Evolutionary conservation across 2,797 vertebrate genomes (phyloP).

Genomic region (Tenualosa ilisha): DNA sequence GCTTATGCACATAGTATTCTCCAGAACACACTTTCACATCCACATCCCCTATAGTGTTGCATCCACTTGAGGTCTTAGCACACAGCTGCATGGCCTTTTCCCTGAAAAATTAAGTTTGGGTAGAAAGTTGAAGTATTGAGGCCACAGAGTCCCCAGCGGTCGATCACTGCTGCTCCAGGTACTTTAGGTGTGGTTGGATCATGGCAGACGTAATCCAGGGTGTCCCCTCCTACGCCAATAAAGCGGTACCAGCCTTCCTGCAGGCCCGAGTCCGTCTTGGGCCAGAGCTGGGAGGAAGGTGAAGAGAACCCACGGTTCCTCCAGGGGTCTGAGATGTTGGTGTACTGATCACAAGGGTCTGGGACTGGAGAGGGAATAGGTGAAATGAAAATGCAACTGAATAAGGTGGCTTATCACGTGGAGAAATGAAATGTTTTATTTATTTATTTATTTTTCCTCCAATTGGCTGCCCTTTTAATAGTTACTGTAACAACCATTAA

Average conservation of each 20-base stretch:
- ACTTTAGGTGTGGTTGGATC: no score
- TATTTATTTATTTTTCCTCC: no score
- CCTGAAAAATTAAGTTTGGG: not conserved
- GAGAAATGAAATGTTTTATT: no score
- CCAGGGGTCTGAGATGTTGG: not conserved
- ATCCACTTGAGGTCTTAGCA: not conserved
- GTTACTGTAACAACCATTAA: no score
- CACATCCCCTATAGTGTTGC: not conserved
- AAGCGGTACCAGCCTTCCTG: constrained; percentile 13
- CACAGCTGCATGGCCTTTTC: not conserved
- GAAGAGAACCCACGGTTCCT: not conserved
- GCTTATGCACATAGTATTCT: not conserved
- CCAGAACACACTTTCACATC: not conserved
- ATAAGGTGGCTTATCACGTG: no score
- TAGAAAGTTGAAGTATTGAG: fast-evolving
- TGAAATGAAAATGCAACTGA: no score
- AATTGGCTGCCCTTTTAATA: no score
- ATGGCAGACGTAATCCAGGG: not conserved
- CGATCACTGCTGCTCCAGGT: not conserved
- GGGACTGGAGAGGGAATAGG: no score
- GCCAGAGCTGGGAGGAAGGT: not conserved
- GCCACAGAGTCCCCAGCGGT: not conserved
- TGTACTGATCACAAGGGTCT: not conserved
- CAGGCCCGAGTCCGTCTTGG: not conserved
- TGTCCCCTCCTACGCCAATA: not conserved